Conservation (phyloP, 2,113 vertebrate species). For the Phocoena phocoena region DNA sequence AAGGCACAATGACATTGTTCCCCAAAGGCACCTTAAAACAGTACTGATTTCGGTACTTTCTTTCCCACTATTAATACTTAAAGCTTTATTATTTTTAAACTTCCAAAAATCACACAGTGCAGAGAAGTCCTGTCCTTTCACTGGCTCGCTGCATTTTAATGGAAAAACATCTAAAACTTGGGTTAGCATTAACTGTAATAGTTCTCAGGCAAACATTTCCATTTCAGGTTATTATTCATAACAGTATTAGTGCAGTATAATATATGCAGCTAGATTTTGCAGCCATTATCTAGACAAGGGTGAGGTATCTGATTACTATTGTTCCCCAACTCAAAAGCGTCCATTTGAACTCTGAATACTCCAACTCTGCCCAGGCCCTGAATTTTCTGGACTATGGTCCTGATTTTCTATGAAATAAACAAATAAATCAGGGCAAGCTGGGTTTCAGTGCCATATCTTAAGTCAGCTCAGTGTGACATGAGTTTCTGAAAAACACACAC, state of each 20-base stretch:
- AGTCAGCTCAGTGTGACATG: not conserved
- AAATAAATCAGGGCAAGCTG: conserved; percentile 6
- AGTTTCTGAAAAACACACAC: conserved; percentile 47
- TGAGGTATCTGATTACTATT: conserved; percentile 13
- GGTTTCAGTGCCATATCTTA: not conserved
- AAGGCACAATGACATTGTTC: not conserved
- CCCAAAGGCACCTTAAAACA: not conserved
- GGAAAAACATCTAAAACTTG: conserved; percentile 58
- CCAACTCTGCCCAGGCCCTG: not conserved
- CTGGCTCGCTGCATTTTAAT: conserved; percentile 42
- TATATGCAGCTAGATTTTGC: not conserved
- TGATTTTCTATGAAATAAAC: conserved; percentile 21
- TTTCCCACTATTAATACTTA: not conserved
- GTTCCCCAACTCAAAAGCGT: conserved; percentile 25
- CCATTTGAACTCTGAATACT: conserved; percentile 31
- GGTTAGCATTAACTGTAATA: conserved; percentile 35
- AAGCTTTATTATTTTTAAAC: not conserved
- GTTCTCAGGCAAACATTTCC: conserved; percentile 62
- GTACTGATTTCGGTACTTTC: not conserved
- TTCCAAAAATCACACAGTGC: not conserved
- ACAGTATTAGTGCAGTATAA: conserved; percentile 35
- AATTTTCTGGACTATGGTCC: conserved; percentile 1
- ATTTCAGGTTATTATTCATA: conserved; percentile 62
- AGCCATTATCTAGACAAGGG: conserved; percentile 3
- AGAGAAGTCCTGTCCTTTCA: conserved; percentile 2